phyloP scores from a whole-genome alignment of 2,888 invertebrate genomes.

The Agrilus mali region DNA sequence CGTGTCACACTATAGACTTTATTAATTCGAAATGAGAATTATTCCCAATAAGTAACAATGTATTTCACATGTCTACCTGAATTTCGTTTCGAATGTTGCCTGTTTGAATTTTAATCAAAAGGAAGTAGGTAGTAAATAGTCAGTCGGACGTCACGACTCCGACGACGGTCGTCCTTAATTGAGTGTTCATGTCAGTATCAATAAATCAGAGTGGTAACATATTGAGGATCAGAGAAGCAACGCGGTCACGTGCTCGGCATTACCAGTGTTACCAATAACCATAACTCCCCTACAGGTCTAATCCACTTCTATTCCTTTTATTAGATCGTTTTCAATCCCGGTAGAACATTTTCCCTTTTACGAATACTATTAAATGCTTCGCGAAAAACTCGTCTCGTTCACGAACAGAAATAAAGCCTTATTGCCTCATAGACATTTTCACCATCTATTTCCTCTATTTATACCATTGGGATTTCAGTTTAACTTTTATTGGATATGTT shows the following conservation, averaged over 20 bases:
- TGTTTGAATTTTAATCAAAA: background rate
- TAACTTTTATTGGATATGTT: too few species aligned
- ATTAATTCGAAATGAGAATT: too few species aligned
- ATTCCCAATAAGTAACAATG: background rate
- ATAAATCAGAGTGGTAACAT: slow-evolving; percentile 29
- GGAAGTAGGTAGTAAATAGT: background rate
- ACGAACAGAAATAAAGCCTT: too few species aligned
- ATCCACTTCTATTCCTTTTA: slow-evolving; percentile 24
- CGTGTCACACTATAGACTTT: too few species aligned
- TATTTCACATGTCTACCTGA: background rate
- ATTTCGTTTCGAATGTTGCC: too few species aligned
- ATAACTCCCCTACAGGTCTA: slow-evolving; percentile 18
- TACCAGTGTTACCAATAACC: slow-evolving; percentile 22
- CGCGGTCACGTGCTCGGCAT: slow-evolving; percentile 28
- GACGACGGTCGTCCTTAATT: slow-evolving; percentile 20
- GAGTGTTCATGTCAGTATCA: slow-evolving; percentile 29
- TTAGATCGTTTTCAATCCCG: slow-evolving; percentile 13
- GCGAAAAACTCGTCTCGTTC: too few species aligned
- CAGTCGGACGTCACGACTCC: background rate
- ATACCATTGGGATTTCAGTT: too few species aligned
- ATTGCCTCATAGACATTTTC: too few species aligned
- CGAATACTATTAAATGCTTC: too few species aligned
- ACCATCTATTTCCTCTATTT: too few species aligned
- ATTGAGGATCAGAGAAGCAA: slow-evolving; percentile 26
- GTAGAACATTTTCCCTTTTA: too few species aligned